Conservation (phyloP, 2,888 invertebrate species). For the Chrysolina oricalcia region DNA sequence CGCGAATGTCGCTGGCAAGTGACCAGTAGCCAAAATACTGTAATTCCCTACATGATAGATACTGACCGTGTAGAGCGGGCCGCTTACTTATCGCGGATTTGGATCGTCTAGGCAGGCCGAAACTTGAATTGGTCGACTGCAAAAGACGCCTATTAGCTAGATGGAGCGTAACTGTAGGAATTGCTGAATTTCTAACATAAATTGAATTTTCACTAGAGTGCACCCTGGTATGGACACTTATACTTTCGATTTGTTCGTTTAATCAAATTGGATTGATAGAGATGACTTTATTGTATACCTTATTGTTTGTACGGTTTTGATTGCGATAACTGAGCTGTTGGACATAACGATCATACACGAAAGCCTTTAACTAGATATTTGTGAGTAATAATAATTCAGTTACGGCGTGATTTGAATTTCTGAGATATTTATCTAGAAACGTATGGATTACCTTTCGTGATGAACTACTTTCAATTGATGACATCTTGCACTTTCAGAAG, state of each 20-base stretch:
- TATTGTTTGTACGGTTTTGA: conserved; percentile 21
- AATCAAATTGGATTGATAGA: conserved; percentile 51
- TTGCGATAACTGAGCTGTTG: neutral
- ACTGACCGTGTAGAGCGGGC: conserved; percentile 52
- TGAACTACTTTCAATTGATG: too few relatives aligned
- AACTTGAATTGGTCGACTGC: conserved; percentile 51
- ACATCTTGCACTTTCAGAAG: too few relatives aligned
- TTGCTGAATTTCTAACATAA: conserved; percentile 70
- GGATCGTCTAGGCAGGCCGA: neutral
- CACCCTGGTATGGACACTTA: conserved; percentile 65
- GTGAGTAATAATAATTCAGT: too few relatives aligned
- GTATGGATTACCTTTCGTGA: too few relatives aligned
- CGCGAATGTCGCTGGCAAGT: conserved; percentile 69
- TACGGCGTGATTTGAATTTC: too few relatives aligned
- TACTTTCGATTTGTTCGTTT: conserved; percentile 63
- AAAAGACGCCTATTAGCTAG: conserved; percentile 66
- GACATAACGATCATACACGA: too few relatives aligned
- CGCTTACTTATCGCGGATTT: conserved; percentile 13
- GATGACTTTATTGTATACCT: conserved; percentile 15
- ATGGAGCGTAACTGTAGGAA: conserved; percentile 69
- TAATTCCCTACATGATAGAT: conserved; percentile 70
- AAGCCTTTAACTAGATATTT: too few relatives aligned
- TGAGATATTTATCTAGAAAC: too few relatives aligned
- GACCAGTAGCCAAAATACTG: conserved; percentile 69
- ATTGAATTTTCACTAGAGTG: conserved; percentile 71